phyloP scores from a whole-genome alignment of 2,797 vertebrate species.

The Columba guinea region DNA sequence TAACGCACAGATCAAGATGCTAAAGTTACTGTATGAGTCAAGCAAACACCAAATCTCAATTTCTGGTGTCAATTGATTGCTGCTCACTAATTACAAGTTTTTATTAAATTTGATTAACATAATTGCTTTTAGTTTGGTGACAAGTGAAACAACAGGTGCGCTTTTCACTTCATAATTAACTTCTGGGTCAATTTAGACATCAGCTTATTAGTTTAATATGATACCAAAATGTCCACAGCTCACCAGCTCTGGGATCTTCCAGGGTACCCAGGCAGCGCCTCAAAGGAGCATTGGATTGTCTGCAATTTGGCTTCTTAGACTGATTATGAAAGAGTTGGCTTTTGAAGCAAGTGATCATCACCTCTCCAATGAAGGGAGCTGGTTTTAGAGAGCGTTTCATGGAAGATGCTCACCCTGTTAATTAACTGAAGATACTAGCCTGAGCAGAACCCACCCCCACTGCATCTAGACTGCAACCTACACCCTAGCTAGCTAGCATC shows the following conservation, averaged over 20 bases:
- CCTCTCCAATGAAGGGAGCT: not conserved
- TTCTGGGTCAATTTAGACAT: not conserved
- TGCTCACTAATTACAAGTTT: slow-evolving; percentile 39
- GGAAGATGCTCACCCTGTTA: not conserved
- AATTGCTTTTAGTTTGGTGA: not conserved
- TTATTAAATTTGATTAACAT: slow-evolving; percentile 42
- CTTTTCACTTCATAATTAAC: not conserved
- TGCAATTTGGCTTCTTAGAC: not conserved
- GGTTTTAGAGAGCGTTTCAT: not conserved
- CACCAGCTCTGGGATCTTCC: not conserved
- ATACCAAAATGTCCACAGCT: not conserved
- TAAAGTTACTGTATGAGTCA: slow-evolving; percentile 58
- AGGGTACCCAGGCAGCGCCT: not conserved
- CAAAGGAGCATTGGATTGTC: not conserved
- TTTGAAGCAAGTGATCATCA: not conserved
- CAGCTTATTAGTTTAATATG: not conserved
- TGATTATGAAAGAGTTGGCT: not conserved
- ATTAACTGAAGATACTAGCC: not conserved
- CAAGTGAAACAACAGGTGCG: not conserved
- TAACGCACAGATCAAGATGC: slow-evolving; percentile 58
- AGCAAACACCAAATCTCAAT: slow-evolving; percentile 12
- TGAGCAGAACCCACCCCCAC: not conserved
- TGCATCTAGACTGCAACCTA: not conserved
- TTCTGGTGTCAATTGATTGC: slow-evolving; percentile 37
- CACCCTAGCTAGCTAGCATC: not conserved